A percentile compares a stretch with the other conserved stretches of the same genome.
phyloP scores from a whole-genome alignment of 92 coral and sea anemone genomes.

The Palythoa grandiflora region DNA sequence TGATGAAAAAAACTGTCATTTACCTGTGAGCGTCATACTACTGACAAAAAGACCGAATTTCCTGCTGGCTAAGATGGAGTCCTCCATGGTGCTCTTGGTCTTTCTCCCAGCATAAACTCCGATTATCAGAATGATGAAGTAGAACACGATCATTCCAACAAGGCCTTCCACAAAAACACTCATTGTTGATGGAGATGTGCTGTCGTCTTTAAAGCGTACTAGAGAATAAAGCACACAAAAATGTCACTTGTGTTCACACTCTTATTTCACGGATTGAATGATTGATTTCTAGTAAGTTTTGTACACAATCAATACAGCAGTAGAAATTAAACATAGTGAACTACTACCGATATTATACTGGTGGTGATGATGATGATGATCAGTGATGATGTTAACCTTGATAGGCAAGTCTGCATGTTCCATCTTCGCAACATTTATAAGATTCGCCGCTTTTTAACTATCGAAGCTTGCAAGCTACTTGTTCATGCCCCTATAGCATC shows the following conservation, averaged over 20 bases:
- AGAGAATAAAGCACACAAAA: no score
- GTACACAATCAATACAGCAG: no score
- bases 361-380: no score
- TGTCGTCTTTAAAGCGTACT: no score
- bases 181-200: neutral
- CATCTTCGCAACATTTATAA: neutral
- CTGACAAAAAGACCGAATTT: neutral
- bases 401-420: slow-evolving; percentile 5
- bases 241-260: no score
- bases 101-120: slow-evolving; percentile 4
- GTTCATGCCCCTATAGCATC: no score
- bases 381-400: neutral
- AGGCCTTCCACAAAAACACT: slow-evolving; percentile 12
- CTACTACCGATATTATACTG: no score
- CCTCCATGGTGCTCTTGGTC: neutral
- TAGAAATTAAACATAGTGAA: no score
- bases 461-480: no score
- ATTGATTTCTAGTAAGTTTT: no score
- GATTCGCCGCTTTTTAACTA: no score
- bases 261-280: no score
- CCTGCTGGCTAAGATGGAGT: slow-evolving; percentile 6
- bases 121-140: neutral
- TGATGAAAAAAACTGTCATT: neutral
- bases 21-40: slow-evolving; percentile 1
- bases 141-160: slow-evolving; percentile 8